These are phyloP conservation scores for Megaleporinus macrocephalus DNA, from an alignment of 2,113 vertebrate species.

Conservation along the genomic window DNA sequence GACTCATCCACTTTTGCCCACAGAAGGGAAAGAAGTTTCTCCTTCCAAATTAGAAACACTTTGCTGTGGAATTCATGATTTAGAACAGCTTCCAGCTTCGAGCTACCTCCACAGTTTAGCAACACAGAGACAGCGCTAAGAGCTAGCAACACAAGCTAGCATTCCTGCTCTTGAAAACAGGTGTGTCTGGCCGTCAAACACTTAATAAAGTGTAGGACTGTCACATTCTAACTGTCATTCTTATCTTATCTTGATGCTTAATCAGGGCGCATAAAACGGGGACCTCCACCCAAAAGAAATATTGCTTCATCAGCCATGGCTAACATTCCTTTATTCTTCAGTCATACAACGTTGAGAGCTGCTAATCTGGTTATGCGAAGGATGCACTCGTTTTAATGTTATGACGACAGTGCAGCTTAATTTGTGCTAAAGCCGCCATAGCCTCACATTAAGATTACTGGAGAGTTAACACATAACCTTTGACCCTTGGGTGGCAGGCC, in stretches of 20 bases:
- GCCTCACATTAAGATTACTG: neutral
- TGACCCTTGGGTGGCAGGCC: neutral
- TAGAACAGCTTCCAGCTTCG: neutral
- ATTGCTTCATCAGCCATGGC: constrained; percentile 15
- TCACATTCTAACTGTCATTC: constrained; percentile 11
- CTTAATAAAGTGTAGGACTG: neutral
- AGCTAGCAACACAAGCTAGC: neutral
- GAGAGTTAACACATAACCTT: neutral
- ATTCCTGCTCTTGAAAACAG: constrained; percentile 8
- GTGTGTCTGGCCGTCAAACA: constrained; percentile 24
- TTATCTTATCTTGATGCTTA: constrained; percentile 34
- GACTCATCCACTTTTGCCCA: constrained; percentile 15
- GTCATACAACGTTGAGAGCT: neutral
- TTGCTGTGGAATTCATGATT: neutral
- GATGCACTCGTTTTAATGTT: neutral
- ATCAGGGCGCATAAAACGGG: constrained; percentile 25
- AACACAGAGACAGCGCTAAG: neutral
- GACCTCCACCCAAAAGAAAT: neutral
- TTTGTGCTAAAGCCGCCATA: neutral
- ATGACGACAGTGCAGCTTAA: neutral
- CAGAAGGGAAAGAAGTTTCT: neutral
- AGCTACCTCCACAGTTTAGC: neutral
- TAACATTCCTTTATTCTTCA: constrained; percentile 13
- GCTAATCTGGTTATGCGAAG: neutral
- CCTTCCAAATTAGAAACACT: neutral